Evolutionary conservation across 2,888 invertebrate species (phyloP).

Genomic region (Epistrophe eligans): DNA sequence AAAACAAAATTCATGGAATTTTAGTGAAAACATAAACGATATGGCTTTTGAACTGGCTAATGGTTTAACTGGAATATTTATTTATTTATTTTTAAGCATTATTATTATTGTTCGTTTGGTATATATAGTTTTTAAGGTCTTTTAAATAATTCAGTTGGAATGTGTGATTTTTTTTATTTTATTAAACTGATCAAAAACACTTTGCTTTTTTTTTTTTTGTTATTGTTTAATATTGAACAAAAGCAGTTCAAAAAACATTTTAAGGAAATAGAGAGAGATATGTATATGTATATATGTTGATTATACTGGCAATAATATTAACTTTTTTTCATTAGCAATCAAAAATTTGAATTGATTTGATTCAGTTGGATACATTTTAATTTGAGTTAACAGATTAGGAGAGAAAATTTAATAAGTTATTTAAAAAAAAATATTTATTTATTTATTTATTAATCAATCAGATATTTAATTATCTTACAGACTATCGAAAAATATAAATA

Average conservation of each 20-base stretch:
- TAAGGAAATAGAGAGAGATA: neutral
- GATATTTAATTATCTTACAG: too few species aligned
- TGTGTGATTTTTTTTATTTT: neutral
- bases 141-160: neutral
- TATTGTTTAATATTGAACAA: neutral
- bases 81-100: conserved; percentile 1
- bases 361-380: conserved; percentile 3
- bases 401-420: too few species aligned
- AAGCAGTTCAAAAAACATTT: neutral
- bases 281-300: too few species aligned
- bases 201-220: neutral
- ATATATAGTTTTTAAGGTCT: neutral
- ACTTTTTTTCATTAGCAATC: neutral
- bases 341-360: conserved; percentile 12
- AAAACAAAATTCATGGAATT: neutral
- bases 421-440: too few species aligned
- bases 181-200: neutral
- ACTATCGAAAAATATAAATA: too few species aligned
- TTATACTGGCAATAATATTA: too few species aligned
- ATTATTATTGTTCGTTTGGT: neutral
- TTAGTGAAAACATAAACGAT: neutral
- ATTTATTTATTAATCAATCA: too few species aligned
- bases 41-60: conserved; percentile 24
- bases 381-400: conserved; percentile 1
- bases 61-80: conserved; percentile 10